Conservation (phyloP, 2,113 vertebrate genomes). For the Rhinoptilus africanus region DNA sequence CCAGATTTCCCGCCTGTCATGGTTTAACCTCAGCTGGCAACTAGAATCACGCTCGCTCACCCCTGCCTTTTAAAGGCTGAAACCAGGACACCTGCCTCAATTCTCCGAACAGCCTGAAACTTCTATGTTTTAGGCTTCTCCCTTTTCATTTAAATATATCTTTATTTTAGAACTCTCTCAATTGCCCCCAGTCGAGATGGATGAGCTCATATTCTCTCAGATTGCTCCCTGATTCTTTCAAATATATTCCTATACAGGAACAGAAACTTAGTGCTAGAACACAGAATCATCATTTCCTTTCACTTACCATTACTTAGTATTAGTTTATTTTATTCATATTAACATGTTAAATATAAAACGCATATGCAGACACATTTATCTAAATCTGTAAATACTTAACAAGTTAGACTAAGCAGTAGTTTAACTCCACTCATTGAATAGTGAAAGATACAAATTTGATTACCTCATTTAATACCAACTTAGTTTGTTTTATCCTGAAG, state of each 20-base stretch:
- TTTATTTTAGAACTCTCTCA: neutral
- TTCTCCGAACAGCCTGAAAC: neutral
- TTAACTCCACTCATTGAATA: neutral
- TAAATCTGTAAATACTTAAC: neutral
- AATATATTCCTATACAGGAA: neutral
- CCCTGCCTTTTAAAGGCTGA: neutral
- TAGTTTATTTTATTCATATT: neutral
- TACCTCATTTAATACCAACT: neutral
- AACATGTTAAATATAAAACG: neutral
- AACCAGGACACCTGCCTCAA: neutral
- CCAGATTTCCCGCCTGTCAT: neutral
- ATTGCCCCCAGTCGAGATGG: neutral
- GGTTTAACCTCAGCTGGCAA: neutral
- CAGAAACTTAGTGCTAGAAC: neutral
- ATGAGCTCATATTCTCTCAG: neutral
- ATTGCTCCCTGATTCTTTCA: neutral
- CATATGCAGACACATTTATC: neutral
- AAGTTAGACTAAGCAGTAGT: neutral
- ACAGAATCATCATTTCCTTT: neutral
- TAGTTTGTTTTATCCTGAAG: slow-evolving; percentile 2
- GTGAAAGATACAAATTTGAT: neutral
- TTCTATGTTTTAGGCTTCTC: neutral
- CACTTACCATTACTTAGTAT: neutral
- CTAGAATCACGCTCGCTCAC: neutral
- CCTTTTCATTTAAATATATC: neutral